These are phyloP conservation scores for Onychomys torridus DNA, from an alignment of 2,797 vertebrate species.

Conservation along the genomic window DNA sequence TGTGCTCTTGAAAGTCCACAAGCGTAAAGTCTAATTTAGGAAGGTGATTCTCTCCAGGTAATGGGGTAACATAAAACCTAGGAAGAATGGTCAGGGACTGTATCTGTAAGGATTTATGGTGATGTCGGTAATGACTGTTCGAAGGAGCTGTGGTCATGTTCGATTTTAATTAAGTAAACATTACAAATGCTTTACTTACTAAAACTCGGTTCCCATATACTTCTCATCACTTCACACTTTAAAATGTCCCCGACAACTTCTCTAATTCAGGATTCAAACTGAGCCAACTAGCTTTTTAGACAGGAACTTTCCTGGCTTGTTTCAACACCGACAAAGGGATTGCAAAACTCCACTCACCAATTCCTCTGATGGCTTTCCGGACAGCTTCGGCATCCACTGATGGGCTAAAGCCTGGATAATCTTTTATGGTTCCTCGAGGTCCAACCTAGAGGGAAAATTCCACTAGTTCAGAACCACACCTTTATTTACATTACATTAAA, in stretches of 20 bases:
- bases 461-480: constrained; percentile 1
- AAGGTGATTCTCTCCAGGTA: neutral
- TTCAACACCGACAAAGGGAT: constrained; percentile 1
- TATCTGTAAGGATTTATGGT: neutral
- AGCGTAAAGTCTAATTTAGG: constrained; percentile 31
- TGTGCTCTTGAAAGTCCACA: neutral
- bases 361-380: constrained; percentile 91
- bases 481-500: neutral
- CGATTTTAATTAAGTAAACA: neutral
- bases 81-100: neutral
- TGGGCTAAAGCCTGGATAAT: constrained; percentile 89
- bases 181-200: neutral
- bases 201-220: neutral
- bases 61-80: neutral
- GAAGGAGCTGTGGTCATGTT: neutral
- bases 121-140: neutral
- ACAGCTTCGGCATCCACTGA: constrained; percentile 90
- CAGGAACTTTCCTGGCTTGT: neutral
- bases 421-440: constrained; percentile 90
- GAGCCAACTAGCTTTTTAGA: neutral
- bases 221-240: neutral
- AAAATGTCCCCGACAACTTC: neutral
- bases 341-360: constrained; percentile 87
- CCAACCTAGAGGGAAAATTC: constrained; percentile 85
- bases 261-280: neutral